Base-by-base conservation (phyloP, 2,113 vertebrate species). In the Pelmatolapia mariae region DNA sequence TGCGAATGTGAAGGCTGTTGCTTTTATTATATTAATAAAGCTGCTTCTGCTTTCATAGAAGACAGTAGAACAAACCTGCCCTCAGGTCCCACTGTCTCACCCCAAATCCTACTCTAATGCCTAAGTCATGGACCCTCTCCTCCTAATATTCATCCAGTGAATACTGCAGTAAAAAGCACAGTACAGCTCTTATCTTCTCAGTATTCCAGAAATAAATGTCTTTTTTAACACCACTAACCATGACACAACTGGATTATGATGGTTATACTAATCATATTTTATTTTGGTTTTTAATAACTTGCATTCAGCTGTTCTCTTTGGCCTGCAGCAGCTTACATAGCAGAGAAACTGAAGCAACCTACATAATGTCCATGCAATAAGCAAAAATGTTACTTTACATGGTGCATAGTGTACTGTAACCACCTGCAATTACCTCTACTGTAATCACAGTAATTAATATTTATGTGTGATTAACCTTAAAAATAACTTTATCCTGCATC, bases 11-110 rank as follows among this genome's bases (percentile, higher is more conserved):
- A 85, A 82, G 86, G 78, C 83, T 56, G 71, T 47, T 88, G 53
- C 83, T 88, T 90, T 68, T 86, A 50, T 54, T 83, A 26, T 86
- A 53, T 87, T 33, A 68, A 84, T 68, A 68, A 68, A 89, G 93
- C 92, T 90, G 84, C 89, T 91, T 89, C 84, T 92, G 88, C 91
- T 87, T 91, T 52, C 54, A 87, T 86, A 76, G 76, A 61, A 89
- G 93, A 95, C 91, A 95, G 91, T 94, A 90, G 89, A 83, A 53
- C 33, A 56, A 87, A 85, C 89, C 10, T 87, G 43, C 68, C 90
- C 43, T 43, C 38, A 29, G 68, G 84, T 78, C 80, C 89, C 92
- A 87, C 93, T 93, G 92, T 93, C 85, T 93, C 91, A 38, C 22
- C 84, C 91, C 84, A 80, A 94, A 92, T 86, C 90, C 80, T 85